Evolutionary conservation across 2,113 vertebrate genomes (phyloP).

Genomic region (Melospiza melodia): DNA sequence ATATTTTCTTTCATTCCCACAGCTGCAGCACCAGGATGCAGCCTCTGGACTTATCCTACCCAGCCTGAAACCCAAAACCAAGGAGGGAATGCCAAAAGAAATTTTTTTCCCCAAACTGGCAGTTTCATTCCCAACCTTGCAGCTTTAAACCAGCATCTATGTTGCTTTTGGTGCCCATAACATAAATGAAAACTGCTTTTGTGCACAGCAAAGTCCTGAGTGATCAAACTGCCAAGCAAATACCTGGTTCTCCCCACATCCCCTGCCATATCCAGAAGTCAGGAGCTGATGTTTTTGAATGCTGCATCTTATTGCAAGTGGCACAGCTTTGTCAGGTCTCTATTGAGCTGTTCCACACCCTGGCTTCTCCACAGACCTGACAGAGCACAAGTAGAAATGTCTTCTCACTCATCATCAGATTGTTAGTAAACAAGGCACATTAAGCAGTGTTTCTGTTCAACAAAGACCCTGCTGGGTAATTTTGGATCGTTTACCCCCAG

Average conservation of each 20-base stretch:
- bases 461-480: slow-evolving; percentile 57
- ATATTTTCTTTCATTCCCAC: not conserved
- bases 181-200: not conserved
- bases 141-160: not conserved
- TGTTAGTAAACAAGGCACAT: slow-evolving; percentile 51
- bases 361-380: not conserved
- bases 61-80: not conserved
- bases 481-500: slow-evolving; percentile 61
- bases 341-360: not conserved
- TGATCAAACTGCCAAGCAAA: not conserved
- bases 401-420: slow-evolving; percentile 25
- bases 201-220: not conserved
- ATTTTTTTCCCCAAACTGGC: not conserved
- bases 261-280: not conserved
- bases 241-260: not conserved
- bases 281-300: not conserved
- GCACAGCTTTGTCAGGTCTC: not conserved
- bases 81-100: fast-evolving
- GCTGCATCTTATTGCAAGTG: not conserved
- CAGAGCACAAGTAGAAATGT: not conserved
- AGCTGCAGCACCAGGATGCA: not conserved
- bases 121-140: not conserved
- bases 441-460: slow-evolving; percentile 47
- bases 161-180: not conserved
- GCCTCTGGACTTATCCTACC: not conserved